Base-by-base conservation (phyloP, 2,797 vertebrate species). In the Margarornis squamiger region DNA sequence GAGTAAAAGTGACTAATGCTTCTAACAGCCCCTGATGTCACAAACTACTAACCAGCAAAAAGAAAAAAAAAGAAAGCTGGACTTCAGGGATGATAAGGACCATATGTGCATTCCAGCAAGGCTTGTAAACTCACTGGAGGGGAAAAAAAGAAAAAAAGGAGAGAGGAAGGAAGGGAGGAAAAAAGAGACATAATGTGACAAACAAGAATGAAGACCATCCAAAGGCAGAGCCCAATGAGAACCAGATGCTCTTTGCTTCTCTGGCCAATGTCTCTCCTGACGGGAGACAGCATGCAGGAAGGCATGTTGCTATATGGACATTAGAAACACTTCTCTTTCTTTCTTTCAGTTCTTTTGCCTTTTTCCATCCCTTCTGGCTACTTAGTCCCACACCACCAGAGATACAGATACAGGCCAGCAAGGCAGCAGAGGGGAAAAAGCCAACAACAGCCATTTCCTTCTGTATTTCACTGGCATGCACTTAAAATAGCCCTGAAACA, bases 81-180 rank as follows among this genome's bases (percentile, higher is more conserved):
- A 66, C 96, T 93, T 93, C 6, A 10, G 93, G 86, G 92, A 71
- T 92, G 97, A 97, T 96, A 92, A 95, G 95, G 96, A 97, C 97
- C 97, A 97, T 96, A 95, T 97, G 97, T 97, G 95, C 96, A 97
- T 98, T 98, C 97, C 97, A 97, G 88, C 65, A 77, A 91, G 78
- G 67, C 95, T 67, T 88, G 87, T 96, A 93, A 95, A 96, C 62
- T 91, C 68, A 58, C 78, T 73, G 75, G 86, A 32, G 61, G 45
- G 46, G 36, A 20, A 61, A 45, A 76, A 16, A 17, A 45, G 5
- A 14, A 46, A 32, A 32, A 74, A 72, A 85, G 22, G 19, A 57
- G 71, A 48, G 59, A 76, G 86, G 75, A 22, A 59, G 88, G 48
- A 68, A 26, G 17, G 34, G 13, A 29, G 41, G 55, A 18, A 23